Evolutionary conservation across 2,113 vertebrate species (phyloP), one percentile per base, ranked within the genome.

Genomic region (Xiphorhynchus elegans): DNA sequence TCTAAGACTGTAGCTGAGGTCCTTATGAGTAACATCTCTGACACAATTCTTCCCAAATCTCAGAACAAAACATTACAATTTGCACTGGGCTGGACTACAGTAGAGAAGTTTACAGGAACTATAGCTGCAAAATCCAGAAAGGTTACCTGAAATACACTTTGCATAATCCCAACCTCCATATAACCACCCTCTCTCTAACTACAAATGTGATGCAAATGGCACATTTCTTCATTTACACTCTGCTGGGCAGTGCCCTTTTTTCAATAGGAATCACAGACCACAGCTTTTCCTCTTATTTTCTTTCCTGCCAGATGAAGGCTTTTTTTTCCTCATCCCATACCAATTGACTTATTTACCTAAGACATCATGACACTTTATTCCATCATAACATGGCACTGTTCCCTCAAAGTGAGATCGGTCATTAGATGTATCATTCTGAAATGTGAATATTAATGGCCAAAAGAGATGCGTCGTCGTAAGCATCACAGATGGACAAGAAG

Each of bases 381-480:
- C 75, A 92, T 64, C 93, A 26, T 24, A 90, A 88, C 26, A 3
- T 70, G 44, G 58, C 78, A 76, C 76, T 13, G 26, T 49, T 84
- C 77, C 74, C 58, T 84, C 72, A 31, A 75, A 89, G 83, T 37
- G 42, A 75, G 70, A 16, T 29, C 0, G 1, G 46, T 66, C 53
- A 49, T 49, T 66, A 75, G 80, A 69, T 17, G 37, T 10, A 60
- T 75, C 81, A 35, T 24, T 58, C 60, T 63, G 78, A 84, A 74
- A 89, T 0, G 5, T 67, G 55, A 77, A 77, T 88, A 64, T 86
- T 63, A 80, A 83, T 74, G 37, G 60, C 87, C 76, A 52, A 58
- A 94, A 90, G 76, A 96, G 42, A 94, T 81, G 76, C 86, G 81
- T 68, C 86, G 81, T 68, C 66, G 2, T 44, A n/a, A 75, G 88